Conservation (phyloP, 2,888 invertebrate species). For the Syrista parreyssii region DNA sequence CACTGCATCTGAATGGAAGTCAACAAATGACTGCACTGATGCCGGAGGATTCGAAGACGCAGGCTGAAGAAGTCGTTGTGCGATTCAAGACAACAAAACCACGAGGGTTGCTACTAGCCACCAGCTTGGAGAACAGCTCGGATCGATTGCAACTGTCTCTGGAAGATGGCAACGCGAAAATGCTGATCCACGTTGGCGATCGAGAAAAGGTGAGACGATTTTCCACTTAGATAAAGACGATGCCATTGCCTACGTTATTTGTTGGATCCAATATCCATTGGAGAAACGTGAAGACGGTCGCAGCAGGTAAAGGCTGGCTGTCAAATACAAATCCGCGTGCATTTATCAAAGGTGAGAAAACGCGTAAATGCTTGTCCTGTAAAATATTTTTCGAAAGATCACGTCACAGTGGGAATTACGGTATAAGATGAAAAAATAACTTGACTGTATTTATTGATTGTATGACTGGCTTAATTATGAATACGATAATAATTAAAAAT, state of each 20-base stretch:
- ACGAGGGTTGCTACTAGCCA: constrained; percentile 81
- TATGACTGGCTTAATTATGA: neutral
- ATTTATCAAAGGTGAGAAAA: neutral
- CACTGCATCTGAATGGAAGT: constrained; percentile 87
- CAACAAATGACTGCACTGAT: constrained; percentile 85
- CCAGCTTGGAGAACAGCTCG: constrained; percentile 80
- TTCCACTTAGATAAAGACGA: neutral
- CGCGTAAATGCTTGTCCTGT: neutral
- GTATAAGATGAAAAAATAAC: neutral
- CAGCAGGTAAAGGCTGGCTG: neutral
- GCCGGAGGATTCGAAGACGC: constrained; percentile 81
- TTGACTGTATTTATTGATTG: neutral
- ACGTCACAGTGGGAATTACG: neutral
- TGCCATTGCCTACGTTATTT: neutral
- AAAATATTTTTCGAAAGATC: neutral
- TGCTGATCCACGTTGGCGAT: constrained; percentile 86
- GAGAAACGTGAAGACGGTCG: neutral
- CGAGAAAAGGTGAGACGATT: constrained; percentile 77
- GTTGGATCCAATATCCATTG: neutral
- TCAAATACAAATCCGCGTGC: neutral
- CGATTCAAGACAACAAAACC: constrained; percentile 87
- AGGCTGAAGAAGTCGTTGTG: constrained; percentile 89
- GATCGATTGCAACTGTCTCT: constrained; percentile 89
- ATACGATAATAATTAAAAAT: neutral
- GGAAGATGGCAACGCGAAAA: constrained; percentile 84